phyloP scores from a whole-genome alignment of 2,888 invertebrate species.

The Acanthosepion lycidas region DNA sequence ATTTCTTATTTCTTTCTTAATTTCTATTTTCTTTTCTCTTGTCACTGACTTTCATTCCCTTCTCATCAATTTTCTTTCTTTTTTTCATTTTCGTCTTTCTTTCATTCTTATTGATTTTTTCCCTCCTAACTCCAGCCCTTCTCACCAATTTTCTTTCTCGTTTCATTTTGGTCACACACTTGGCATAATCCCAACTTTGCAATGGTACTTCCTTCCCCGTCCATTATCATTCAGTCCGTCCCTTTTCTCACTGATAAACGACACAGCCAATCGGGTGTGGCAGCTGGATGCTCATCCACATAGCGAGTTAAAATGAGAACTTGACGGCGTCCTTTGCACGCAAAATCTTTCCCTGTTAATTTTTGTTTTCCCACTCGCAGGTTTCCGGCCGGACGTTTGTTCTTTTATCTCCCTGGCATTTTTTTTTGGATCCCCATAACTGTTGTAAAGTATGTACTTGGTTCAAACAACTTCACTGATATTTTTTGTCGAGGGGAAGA shows the following conservation, averaged over 20 bases:
- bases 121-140: neutral
- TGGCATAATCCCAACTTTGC: neutral
- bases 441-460: too few species aligned
- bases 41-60: neutral
- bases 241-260: neutral
- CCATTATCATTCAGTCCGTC: neutral
- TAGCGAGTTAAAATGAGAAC: neutral
- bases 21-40: neutral
- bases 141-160: neutral
- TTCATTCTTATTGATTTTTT: neutral
- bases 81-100: neutral
- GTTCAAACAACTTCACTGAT: too few species aligned
- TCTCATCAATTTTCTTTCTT: neutral
- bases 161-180: neutral
- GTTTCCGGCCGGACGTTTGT: too few species aligned
- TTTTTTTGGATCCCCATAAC: too few species aligned
- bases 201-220: neutral
- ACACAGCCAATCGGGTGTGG: neutral
- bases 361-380: neutral
- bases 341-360: neutral
- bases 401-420: too few species aligned
- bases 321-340: neutral
- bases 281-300: neutral
- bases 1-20: neutral
- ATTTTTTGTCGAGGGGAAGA: too few species aligned